phyloP scores from a whole-genome alignment of 2,888 invertebrate genomes.

The Pseudococcus longispinus region DNA sequence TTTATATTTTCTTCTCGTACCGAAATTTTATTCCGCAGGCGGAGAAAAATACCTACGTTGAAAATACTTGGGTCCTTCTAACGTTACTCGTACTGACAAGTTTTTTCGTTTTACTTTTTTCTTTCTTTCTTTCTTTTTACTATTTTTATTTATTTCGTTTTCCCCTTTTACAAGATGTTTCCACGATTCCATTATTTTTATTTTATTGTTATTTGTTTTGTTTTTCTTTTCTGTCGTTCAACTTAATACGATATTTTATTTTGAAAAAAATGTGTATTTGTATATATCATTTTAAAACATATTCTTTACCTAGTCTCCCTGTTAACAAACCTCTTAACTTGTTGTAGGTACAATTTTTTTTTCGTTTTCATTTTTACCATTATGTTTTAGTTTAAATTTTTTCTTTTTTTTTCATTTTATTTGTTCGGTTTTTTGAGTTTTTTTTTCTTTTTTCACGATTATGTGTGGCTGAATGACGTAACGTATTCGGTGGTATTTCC shows the following conservation, averaged over 20 bases:
- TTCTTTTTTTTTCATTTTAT: slow-evolving; percentile 18
- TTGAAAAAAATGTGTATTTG: slow-evolving; percentile 36
- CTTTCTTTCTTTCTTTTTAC: neutral
- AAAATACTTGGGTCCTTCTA: slow-evolving; percentile 11
- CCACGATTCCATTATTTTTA: slow-evolving; percentile 53
- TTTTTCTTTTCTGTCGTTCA: slow-evolving; percentile 24
- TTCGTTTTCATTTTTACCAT: slow-evolving; percentile 52
- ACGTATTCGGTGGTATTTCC: neutral
- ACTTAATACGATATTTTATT: slow-evolving; percentile 34
- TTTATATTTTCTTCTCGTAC: neutral
- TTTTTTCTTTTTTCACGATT: slow-evolving; percentile 27
- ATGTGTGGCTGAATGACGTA: neutral
- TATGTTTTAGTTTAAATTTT: slow-evolving; percentile 44
- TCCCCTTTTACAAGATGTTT: slow-evolving; percentile 23
- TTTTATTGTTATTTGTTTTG: slow-evolving; percentile 45
- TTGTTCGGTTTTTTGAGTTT: slow-evolving; percentile 26
- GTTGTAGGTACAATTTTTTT: slow-evolving; percentile 38
- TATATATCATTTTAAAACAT: slow-evolving; percentile 51
- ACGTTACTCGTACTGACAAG: neutral
- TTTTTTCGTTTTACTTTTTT: neutral
- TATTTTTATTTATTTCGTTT: slow-evolving; percentile 8
- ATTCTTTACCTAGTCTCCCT: slow-evolving; percentile 55
- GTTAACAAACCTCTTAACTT: slow-evolving; percentile 47
- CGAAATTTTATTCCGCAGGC: neutral
- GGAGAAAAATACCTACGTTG: neutral